Base-by-base conservation (phyloP, 1,140 invertebrate genomes). In the Drosophila repleta region DNA sequence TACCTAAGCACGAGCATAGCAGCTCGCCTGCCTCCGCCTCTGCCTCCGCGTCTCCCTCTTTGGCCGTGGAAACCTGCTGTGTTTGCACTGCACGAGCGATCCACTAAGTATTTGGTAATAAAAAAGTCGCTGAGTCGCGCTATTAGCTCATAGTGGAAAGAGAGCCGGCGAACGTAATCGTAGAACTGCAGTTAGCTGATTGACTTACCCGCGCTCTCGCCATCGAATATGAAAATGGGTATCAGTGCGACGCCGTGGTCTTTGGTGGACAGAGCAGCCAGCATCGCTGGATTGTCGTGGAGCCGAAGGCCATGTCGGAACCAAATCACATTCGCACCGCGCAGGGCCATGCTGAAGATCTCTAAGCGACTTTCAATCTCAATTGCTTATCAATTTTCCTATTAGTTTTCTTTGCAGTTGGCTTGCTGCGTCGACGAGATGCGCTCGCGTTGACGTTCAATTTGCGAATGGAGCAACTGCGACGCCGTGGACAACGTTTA, bases 221-320 rank as follows among this genome's bases (percentile, higher is more conserved):
- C 95, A 91, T 96, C 95, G 85, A 96, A 96, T 56, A 96, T 95
- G 77, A 95, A 96, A 1, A 96, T 81, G 0, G 95, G 94, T 70
- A 94, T 94, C 68, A 95, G 92, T 0, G 92, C 77, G 18, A 79
- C 56, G n/a, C 69, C 87, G 18, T 79, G 92, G 32, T 90, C 78
- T 58, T 79, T 84, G 52, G 94, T 92, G 41, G 93, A 89, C 0
- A 95, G 69, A 0, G 95, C 95, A 21, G 93, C 92, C 11, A 94
- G 74, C n/a, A 96, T 66, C 0, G 95, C 93, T 1, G 95, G 95
- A 91, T 96, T 96, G 90, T 96, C 95, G 88, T 96, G 95, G 1
- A 96, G 92, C 11, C 95, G 92, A 18, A 96, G 84, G 3, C 95
- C 95, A 91, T 96, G 95, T 0, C 95, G 93, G 83, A 96, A 96